These are phyloP conservation scores for Ligdia adustata DNA, from an alignment of 2,888 invertebrate species.

Conservation along the genomic window DNA sequence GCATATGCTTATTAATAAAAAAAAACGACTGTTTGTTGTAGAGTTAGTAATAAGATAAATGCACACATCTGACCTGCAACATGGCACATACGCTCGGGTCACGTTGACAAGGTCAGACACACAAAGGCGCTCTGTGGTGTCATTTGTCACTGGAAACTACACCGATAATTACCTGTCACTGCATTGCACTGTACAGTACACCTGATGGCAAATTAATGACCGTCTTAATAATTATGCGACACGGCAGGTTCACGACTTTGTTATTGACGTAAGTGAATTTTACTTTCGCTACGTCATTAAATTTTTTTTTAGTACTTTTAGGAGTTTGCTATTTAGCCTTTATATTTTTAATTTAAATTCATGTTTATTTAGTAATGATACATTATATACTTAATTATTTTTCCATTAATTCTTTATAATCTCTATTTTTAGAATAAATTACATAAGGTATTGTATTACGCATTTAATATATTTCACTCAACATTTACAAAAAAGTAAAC, in stretches of 20 bases:
- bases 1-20: no score
- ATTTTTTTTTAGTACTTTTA: no score
- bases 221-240: conserved; percentile 13
- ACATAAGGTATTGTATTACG: no score
- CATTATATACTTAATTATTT: no score
- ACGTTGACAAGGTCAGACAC: conserved; percentile 31
- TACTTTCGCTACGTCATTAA: conserved; percentile 9
- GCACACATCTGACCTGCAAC: conserved; percentile 26
- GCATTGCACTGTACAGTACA: conserved; percentile 27
- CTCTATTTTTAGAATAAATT: no score
- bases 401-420: no score
- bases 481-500: no score
- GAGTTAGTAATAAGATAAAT: background rate
- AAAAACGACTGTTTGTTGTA: no score
- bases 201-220: conserved; percentile 28
- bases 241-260: conserved; percentile 13
- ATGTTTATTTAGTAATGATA: no score
- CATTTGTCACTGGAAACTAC: conserved; percentile 36
- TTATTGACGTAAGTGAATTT: conserved; percentile 7
- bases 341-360: no score
- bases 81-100: conserved; percentile 21
- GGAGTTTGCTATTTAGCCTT: no score
- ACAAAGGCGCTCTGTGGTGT: conserved; percentile 36
- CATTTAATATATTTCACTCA: no score
- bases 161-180: conserved; percentile 37